Base-by-base conservation (phyloP, 2,797 vertebrate species). In the Propithecus perrieri region DNA sequence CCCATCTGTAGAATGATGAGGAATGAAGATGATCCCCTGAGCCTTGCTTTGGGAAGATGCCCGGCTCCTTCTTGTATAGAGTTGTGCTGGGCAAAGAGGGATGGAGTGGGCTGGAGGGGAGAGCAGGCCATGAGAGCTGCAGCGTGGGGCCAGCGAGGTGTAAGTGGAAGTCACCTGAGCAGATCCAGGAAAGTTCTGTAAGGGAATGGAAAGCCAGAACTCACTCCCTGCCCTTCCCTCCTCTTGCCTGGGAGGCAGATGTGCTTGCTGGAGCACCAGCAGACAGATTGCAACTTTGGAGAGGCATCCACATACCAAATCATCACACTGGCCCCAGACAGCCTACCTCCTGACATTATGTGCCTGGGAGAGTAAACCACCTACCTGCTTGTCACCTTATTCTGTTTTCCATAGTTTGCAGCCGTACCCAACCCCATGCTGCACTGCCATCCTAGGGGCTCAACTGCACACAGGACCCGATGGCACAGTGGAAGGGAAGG, bases 401-500 rank as follows among this genome's bases (percentile, higher is more conserved):
- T 57, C 48, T 11, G 1, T 20, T 20, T 13, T 18, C 57, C 15
- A 26, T 11, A 2, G 75, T 48, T 0, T 2, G 30, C 46, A 24
- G 63, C 35, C 18, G 0, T 0, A 0, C 71, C 53, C 0, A 24
- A 2, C 14, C n/a, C 65, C 10, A 5, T 53, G 18, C 5, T 10
- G 20, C 80, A 13, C 26, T n/a, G 61, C 33, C 69, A 13, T 33
- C 48, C 38, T 7, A 0, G 10, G 7, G 26, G 38, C 67, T 20
- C 33, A 7, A 4, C 14, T 12, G 8, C 18, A 3, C 3, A 0
- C 35, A 30, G 67, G 30, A 26, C 69, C 18, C 3, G 2, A 33
- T 1, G 48, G 14, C 22, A 30, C 18, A 5, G 57, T 38, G n/a
- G 35, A 6, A 1, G 53, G 43, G 85, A 41, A 67, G n/a, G 43